These are phyloP conservation scores for Danio jaintianensis DNA, from an alignment of 2,797 vertebrate species.

Conservation along the genomic window DNA sequence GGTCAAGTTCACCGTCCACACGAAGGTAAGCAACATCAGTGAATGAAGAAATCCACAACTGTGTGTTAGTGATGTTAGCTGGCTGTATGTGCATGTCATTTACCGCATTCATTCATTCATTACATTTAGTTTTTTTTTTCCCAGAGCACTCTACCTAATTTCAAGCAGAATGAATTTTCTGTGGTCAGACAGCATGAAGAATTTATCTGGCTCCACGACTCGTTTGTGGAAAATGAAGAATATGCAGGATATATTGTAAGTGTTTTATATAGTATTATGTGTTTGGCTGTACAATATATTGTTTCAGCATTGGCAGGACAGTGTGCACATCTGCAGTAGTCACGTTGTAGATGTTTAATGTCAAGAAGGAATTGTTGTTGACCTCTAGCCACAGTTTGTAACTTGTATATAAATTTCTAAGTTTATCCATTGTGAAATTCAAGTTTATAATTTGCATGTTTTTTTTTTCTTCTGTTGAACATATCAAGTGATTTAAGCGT, in stretches of 20 bases:
- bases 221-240: slow-evolving; percentile 97
- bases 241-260: slow-evolving; percentile 98
- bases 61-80: not conserved
- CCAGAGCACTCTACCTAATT: slow-evolving; percentile 96
- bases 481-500: too few species aligned
- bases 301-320: too few species aligned
- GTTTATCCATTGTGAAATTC: too few species aligned
- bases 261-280: slow-evolving; percentile 49
- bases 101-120: not conserved
- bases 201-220: slow-evolving; percentile 99
- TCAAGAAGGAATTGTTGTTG: too few species aligned
- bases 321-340: too few species aligned
- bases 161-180: slow-evolving; percentile 98
- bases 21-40: slow-evolving; percentile 82
- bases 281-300: not conserved
- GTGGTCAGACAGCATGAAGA: slow-evolving; percentile 98
- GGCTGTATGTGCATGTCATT: not conserved
- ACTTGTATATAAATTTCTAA: too few species aligned
- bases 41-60: not conserved
- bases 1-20: slow-evolving; percentile 99
- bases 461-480: too few species aligned
- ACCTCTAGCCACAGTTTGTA: too few species aligned
- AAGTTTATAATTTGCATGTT: too few species aligned
- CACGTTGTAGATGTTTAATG: too few species aligned
- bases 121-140: slow-evolving; percentile 38